These are phyloP conservation scores for Poecilia velifera DNA, from an alignment of 2,797 vertebrate species.

Conservation along the genomic window DNA sequence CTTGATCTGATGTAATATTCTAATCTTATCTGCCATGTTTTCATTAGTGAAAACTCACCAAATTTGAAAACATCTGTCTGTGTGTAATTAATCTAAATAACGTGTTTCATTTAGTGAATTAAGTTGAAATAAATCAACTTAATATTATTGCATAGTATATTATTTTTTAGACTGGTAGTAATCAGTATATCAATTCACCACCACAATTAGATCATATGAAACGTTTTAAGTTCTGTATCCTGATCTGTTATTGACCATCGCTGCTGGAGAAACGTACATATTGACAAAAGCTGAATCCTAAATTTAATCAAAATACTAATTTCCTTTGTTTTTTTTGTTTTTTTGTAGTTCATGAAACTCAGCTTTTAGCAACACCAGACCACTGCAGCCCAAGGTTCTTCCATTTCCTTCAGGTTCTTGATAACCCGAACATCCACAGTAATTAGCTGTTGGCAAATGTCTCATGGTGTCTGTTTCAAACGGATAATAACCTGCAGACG, in stretches of 20 bases:
- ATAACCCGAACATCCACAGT: not conserved
- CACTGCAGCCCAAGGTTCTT: not conserved
- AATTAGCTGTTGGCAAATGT: not conserved
- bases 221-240: not conserved
- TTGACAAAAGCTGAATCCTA: not conserved
- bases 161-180: not conserved
- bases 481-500: not conserved
- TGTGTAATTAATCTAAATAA: not conserved
- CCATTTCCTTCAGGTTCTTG: not conserved
- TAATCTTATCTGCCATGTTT: not conserved
- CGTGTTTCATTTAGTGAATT: not conserved
- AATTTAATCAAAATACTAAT: not conserved
- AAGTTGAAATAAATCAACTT: not conserved
- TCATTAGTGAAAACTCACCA: not conserved
- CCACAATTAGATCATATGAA: not conserved
- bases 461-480: conserved; percentile 3
- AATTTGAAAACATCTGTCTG: not conserved
- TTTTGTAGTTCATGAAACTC: not conserved
- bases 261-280: not conserved
- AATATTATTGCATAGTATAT: not conserved
- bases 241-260: not conserved
- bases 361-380: not conserved
- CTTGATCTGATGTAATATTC: not conserved
- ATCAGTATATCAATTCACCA: not conserved
- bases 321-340: not conserved